These are phyloP conservation scores for Ginglymostoma cirratum DNA, from an alignment of 2,113 vertebrate species.

Conservation along the genomic window DNA sequence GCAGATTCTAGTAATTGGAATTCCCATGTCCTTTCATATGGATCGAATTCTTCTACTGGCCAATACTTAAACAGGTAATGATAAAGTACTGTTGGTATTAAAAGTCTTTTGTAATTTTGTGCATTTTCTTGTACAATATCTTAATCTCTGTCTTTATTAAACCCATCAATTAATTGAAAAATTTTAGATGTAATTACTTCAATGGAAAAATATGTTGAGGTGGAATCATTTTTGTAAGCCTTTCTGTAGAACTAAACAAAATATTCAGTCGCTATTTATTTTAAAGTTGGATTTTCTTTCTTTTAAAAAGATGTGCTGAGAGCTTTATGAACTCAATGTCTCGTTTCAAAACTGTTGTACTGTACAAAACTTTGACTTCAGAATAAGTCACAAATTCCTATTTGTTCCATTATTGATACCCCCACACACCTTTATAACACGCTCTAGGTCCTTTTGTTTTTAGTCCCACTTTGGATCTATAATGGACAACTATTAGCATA, in stretches of 20 bases:
- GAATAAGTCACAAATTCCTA: not conserved
- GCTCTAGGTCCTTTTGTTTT: not conserved
- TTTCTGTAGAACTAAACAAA: not conserved
- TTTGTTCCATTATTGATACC: no score
- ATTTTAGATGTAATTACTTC: not conserved
- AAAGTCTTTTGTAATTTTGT: not conserved
- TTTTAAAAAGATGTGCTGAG: not conserved
- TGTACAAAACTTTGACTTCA: not conserved
- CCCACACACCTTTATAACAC: no score
- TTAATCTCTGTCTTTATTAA: not conserved
- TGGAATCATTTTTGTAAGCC: not conserved
- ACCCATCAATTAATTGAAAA: not conserved
- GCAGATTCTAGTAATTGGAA: constrained; percentile 78
- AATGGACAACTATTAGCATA: not conserved
- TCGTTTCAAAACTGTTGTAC: not conserved
- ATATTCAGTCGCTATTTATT: not conserved
- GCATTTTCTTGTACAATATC: not conserved
- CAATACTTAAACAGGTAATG: constrained; percentile 74
- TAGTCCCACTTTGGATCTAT: not conserved
- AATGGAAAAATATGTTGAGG: not conserved
- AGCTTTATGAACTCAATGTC: not conserved
- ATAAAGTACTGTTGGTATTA: not conserved
- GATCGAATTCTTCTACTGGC: constrained; percentile 73
- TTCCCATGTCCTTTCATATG: constrained; percentile 55
- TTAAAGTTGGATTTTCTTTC: not conserved